Base-by-base conservation (phyloP, 2,888 invertebrate genomes). In the Lordiphosa andalusiaca region DNA sequence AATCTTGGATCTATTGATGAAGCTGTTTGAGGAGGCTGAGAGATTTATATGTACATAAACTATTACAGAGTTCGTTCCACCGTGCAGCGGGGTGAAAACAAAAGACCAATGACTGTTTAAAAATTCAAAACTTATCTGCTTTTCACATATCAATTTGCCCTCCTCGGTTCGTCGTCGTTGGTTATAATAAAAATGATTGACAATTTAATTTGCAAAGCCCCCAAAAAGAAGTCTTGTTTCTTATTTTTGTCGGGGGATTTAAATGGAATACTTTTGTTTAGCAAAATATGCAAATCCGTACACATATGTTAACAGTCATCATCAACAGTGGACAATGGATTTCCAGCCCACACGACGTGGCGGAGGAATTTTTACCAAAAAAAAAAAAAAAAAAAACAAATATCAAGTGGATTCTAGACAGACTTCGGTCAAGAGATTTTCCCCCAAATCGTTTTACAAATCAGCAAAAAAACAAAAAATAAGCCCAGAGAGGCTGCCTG, bases 161-260 rank as follows among this genome's bases (percentile, higher is more conserved):
- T 77, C 13, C 57, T 63, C 67, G 62, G 58, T 6, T 16, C 16
- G 16, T 16, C 16, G 16, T 16, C 16, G 16, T 16, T 25, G 6
- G 71, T 69, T 73, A 84, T 84, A 82, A 86, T 84, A 82, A 86
- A 86, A 85, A 74, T 85, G 85, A 86, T 83, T 86, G 86, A 86
- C 82, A 86, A 85, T 86, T 86, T 84, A 86, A 86, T 86, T 86
- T 84, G 64, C 63, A 66, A 58, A 30, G 30, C 7, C 53, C 59
- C 67, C 16, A 53, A 62, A 63, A 63, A 51, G 21, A 42, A 52
- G 44, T 41, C 53, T 65, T 25, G 53, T 59, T 58, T 63, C 55
- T 10, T 40, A 33, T 12, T n/a, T 25, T 25, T 25, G 6, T 25
- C 25, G 73, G 77, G 73, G 81, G 81, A 77, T 73, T 81, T 76